Base-by-base conservation (phyloP, 1,140 invertebrate species). In the Drosophila ercepeae region DNA sequence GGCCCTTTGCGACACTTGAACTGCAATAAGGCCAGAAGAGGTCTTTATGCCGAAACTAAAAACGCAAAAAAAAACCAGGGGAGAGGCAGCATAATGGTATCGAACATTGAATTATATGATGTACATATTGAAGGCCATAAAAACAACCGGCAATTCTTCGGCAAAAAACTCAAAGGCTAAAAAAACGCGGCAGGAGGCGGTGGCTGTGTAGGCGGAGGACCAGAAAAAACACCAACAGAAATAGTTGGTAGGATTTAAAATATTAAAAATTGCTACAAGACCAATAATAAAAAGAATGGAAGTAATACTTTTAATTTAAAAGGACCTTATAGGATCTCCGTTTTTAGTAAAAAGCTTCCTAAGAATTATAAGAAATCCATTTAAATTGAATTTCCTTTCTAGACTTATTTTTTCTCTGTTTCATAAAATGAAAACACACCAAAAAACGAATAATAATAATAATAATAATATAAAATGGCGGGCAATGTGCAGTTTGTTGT, bases 371-470 rank as follows among this genome's bases (percentile, higher is more conserved):
- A n/a, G n/a, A n/a, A n/a, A n/a, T n/a, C 0, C 7, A 32, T 32
- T 4, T 8, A 32, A 4, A 8, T 32, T 32, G 2, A 11, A 8
- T 3, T 4, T 32, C 6, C 6, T 14, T 51, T 74, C 68, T 74
- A 69, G 46, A 64, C 69, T 59, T 74, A 29, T 54, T 52, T 52
- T 14, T 21, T 21, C 16, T 7, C 14, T 18, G 19, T 23, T 23
- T 39, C 34, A 5, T 29, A 11, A 46, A 46, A 36, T 23, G 59
- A 45, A 82, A 82, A 60, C 51, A 42, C 58, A 75, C 45, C 58
- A 74, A 75, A 21, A n/a, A n/a, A n/a, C n/a, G n/a, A 81, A 77
- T 82, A 78, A 78, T 60, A 78, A 76, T 78, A 81, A 63, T 63
- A 64, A 57, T 57, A 60, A 65, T 65, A 67, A 67, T 65, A 50